phyloP scores from a whole-genome alignment of 2,888 invertebrate species.

The Lamproptera curius region DNA sequence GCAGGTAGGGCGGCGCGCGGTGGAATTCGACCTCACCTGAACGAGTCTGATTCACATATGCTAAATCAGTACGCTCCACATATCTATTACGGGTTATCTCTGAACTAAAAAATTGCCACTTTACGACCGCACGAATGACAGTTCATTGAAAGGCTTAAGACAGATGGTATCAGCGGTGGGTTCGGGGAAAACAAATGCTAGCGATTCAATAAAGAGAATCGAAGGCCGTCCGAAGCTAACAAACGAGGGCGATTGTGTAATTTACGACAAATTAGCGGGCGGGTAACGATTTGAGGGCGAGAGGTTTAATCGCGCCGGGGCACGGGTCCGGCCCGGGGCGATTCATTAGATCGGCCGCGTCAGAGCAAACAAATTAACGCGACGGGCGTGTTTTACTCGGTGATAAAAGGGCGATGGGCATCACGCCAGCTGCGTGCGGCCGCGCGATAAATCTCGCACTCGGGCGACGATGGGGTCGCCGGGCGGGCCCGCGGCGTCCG shows the following conservation, averaged over 20 bases:
- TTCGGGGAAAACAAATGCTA: no score
- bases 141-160: slow-evolving; percentile 23
- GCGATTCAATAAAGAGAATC: slow-evolving; percentile 26
- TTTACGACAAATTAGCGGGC: slow-evolving; percentile 68
- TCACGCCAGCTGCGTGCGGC: slow-evolving; percentile 65
- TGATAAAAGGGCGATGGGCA: slow-evolving; percentile 70
- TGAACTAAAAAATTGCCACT: slow-evolving; percentile 37
- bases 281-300: slow-evolving; percentile 58
- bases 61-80: slow-evolving; percentile 69
- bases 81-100: slow-evolving; percentile 49
- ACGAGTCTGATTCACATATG: slow-evolving; percentile 66
- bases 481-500: slow-evolving; percentile 12
- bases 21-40: slow-evolving; percentile 77
- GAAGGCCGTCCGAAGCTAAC: slow-evolving; percentile 28
- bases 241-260: slow-evolving; percentile 41
- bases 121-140: slow-evolving; percentile 33
- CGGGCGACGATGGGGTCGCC: slow-evolving; percentile 33
- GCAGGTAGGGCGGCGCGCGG: slow-evolving; percentile 62
- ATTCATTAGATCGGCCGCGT: slow-evolving; percentile 74
- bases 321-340: slow-evolving; percentile 68
- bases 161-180: no score
- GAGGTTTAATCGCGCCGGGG: slow-evolving; percentile 40
- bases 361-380: slow-evolving; percentile 76
- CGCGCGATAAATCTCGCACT: slow-evolving; percentile 59
- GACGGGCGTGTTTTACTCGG: slow-evolving; percentile 69